Percentiles rank a stretch among this genome's conserved stretches.
phyloP scores from a whole-genome alignment of 2,797 vertebrate species.

The Mico argentatus region DNA sequence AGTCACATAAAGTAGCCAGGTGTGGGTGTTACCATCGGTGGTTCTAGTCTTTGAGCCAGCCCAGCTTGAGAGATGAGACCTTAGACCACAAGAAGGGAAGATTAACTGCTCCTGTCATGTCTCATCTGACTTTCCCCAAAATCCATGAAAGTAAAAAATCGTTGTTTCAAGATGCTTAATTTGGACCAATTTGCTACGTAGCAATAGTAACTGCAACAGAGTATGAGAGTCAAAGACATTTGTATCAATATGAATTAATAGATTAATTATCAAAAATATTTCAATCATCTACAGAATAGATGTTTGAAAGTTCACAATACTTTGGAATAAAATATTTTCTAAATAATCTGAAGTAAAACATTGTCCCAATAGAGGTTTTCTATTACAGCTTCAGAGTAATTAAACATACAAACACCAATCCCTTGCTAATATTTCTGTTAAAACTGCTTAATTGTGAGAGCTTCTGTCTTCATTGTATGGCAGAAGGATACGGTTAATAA shows the following conservation, averaged over 20 bases:
- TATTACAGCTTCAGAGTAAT: not conserved
- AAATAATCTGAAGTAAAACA: not conserved
- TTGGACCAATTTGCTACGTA: not conserved
- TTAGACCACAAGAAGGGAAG: not conserved
- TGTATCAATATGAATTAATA: not conserved
- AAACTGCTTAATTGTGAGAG: not conserved
- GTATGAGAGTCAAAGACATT: not conserved
- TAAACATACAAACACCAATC: not conserved
- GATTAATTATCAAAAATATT: not conserved
- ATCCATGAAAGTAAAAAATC: not conserved
- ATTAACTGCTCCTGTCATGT: not conserved
- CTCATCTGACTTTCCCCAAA: not conserved
- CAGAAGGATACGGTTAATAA: not conserved
- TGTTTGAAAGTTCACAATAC: not conserved
- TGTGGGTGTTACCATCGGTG: not conserved
- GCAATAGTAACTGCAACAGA: not conserved
- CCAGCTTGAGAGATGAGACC: not conserved
- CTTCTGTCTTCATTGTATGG: not conserved
- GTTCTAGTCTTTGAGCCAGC: not conserved
- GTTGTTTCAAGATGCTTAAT: conserved; percentile 31
- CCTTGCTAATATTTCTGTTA: not conserved
- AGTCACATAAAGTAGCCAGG: not conserved
- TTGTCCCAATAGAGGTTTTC: not conserved
- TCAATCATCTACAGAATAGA: not conserved
- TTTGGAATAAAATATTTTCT: conserved; percentile 23